phyloP scores from a whole-genome alignment of 2,888 invertebrate genomes.

The Dimorphilus gyrociliatus region DNA sequence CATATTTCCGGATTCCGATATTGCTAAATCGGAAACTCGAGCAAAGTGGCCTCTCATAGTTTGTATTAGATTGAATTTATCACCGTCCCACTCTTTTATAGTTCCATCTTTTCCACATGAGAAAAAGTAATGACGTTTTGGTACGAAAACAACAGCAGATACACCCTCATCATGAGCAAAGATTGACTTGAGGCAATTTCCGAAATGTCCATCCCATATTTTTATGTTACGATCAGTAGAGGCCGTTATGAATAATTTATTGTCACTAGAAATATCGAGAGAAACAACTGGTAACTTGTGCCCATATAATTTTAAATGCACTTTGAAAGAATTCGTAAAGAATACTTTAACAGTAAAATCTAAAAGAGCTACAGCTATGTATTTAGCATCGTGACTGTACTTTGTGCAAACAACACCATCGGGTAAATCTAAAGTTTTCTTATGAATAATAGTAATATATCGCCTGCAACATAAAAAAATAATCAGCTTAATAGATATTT shows the following conservation, averaged over 20 bases:
- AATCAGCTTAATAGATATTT: not conserved
- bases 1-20: slow-evolving; percentile 64
- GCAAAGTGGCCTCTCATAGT: slow-evolving; percentile 58
- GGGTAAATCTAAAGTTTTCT: too few species aligned
- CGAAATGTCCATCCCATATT: slow-evolving; percentile 96
- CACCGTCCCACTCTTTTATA: slow-evolving; percentile 92
- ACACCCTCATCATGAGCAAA: slow-evolving; percentile 78
- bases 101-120: slow-evolving; percentile 81
- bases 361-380: slow-evolving; percentile 70
- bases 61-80: slow-evolving; percentile 66
- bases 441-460: not conserved
- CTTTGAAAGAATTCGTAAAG: slow-evolving; percentile 82
- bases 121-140: slow-evolving; percentile 79
- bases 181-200: slow-evolving; percentile 83
- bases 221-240: slow-evolving; percentile 88
- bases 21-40: slow-evolving; percentile 55
- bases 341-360: slow-evolving; percentile 90
- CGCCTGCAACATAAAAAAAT: not conserved
- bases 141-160: slow-evolving; percentile 49
- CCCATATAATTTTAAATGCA: slow-evolving; percentile 61
- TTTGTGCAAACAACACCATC: too few species aligned
- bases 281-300: slow-evolving; percentile 85
- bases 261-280: slow-evolving; percentile 68
- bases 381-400: slow-evolving; percentile 50
- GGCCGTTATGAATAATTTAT: slow-evolving; percentile 68